Percentiles rank a stretch among this genome's conserved stretches.
phyloP scores from a whole-genome alignment of 1,140 invertebrate species.

The Hestina assimilis region DNA sequence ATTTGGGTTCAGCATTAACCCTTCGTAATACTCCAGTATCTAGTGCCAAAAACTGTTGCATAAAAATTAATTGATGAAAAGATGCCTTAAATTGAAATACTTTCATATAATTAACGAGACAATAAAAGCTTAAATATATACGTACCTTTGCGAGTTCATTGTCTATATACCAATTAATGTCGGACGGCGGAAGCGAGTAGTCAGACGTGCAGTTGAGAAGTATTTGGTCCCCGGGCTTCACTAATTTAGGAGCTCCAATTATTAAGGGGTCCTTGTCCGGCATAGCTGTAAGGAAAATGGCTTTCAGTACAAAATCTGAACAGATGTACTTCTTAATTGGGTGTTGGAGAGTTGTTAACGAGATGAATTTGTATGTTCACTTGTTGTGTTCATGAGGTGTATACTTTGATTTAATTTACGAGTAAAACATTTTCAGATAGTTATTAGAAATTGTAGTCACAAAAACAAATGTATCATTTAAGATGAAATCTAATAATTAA shows the following conservation, averaged over 20 bases:
- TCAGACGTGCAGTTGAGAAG: slow-evolving; percentile 80
- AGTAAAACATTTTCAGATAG: too few relatives aligned
- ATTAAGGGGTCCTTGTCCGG: slow-evolving; percentile 79
- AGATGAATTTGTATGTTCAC: too few relatives aligned
- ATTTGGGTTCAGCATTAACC: too few relatives aligned
- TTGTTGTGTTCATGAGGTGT: too few relatives aligned
- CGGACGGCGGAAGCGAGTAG: slow-evolving; percentile 79
- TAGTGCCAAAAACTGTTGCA: too few relatives aligned
- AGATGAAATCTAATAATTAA: too few relatives aligned
- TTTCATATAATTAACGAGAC: not conserved
- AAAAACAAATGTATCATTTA: too few relatives aligned
- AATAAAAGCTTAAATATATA: slow-evolving; percentile 7
- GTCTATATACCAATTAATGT: slow-evolving; percentile 82
- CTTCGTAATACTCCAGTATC: too few relatives aligned
- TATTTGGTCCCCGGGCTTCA: slow-evolving; percentile 79
- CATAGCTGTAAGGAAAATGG: slow-evolving; percentile 71
- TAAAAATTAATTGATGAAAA: too few relatives aligned
- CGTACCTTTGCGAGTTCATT: slow-evolving; percentile 77
- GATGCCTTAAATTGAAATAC: not conserved
- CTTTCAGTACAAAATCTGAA: slow-evolving; percentile 36
- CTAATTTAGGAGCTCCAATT: slow-evolving; percentile 77
- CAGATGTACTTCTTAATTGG: not conserved
- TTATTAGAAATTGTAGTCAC: too few relatives aligned
- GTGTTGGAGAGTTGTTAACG: not conserved
- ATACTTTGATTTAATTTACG: too few relatives aligned